Evolutionary conservation across 2,888 invertebrate genomes (phyloP), one percentile per base, ranked within the genome.

Genomic region (Acanthoscelides obtectus): DNA sequence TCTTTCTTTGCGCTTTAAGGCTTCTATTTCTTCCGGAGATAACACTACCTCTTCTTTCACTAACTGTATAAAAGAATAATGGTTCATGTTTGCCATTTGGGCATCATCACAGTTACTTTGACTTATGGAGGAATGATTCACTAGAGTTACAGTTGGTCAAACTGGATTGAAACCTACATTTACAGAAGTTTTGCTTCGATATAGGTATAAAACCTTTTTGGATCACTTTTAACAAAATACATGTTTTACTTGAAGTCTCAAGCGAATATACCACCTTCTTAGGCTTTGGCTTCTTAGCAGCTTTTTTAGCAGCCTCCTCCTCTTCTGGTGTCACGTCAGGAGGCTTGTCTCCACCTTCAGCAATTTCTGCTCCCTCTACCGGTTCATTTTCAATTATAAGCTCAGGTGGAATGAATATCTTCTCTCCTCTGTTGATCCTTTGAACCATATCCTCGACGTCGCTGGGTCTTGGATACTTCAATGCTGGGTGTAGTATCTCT

Each of bases 401-500:
- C 86, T 87, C 64, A 67, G 80, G 78, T 66, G 79, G 79, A 21
- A 76, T 72, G 74, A 80, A 84, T 67, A 85, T 81, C 75, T 76
- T 79, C 75, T 84, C 83, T 20, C 83, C 83, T 66, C 69, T 77
- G 73, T 79, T 78, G 22, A 84, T 79, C 73, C 76, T 79, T 25
- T 79, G 77, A 78, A 82, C 80, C 76, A 84, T 77, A 64, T 84
- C 82, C 75, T 84, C 82, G 19, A 84, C 75, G n/a, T 80, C 75
- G 6, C 79, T 79, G 86, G 88, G 84, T 89, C 92, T 77, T 85
- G 88, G 75, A 88, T 87, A 84, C 89, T 92, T 83, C 88, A 92
- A 72, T 73, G 87, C 87, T 0, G 92, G 90, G 73, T 90, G 88
- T n/a, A 89, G 78, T 71, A 92, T 86, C 81, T 90, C 88, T n/a